Evolutionary conservation across 2,888 invertebrate species (phyloP).

Genomic region (Cantharis nigra): DNA sequence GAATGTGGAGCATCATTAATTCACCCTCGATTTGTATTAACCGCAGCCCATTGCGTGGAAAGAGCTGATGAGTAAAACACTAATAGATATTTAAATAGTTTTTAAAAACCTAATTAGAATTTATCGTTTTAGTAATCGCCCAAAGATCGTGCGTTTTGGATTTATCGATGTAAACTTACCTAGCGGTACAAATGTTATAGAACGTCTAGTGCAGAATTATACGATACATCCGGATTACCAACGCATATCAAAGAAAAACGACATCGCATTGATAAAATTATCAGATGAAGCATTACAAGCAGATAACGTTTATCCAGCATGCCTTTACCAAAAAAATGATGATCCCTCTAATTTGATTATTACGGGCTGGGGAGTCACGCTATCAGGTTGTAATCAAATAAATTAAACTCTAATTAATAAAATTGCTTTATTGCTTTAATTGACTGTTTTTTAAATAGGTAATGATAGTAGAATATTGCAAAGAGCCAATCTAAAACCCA

Average conservation of each 20-base stretch:
- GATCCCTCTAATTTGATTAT: background rate
- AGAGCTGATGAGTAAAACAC: background rate
- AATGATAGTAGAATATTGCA: no score
- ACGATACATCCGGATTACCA: background rate
- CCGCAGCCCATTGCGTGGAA: background rate
- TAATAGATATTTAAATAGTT: background rate
- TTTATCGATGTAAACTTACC: background rate
- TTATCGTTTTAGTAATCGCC: background rate
- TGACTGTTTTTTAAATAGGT: no score
- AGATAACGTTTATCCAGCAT: background rate
- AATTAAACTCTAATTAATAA: no score
- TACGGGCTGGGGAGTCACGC: background rate
- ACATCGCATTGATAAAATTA: background rate
- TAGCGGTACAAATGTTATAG: background rate
- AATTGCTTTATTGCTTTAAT: no score
- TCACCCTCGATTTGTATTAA: background rate
- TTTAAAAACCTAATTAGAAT: background rate
- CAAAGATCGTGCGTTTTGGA: background rate
- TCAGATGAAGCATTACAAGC: background rate
- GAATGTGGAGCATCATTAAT: background rate
- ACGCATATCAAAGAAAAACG: background rate
- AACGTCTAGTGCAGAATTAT: background rate
- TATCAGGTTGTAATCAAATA: no score
- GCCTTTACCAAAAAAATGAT: background rate
- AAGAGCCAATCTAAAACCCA: no score